Percentiles rank a stretch among this genome's conserved stretches.
Conservation (phyloP, 35 echinoderm and acorn worm species). For the Strongylocentrotus purpuratus region DNA sequence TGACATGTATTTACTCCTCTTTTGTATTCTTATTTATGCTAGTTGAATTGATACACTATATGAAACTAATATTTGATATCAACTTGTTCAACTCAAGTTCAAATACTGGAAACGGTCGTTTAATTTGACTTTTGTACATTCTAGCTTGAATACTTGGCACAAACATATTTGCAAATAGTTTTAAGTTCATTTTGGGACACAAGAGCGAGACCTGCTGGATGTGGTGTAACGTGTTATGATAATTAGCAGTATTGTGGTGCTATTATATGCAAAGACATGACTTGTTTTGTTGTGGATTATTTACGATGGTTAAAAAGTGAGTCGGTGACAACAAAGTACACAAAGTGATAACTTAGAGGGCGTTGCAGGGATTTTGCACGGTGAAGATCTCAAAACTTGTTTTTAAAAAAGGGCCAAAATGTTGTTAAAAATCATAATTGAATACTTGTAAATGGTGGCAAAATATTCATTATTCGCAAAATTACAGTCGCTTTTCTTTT, state of each 20-base stretch:
- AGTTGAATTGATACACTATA: neutral
- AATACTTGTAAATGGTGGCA: no score
- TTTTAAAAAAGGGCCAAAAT: no score
- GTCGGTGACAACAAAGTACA: no score
- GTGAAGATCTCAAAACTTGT: no score
- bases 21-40: constrained; percentile 13
- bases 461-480: no score
- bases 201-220: neutral
- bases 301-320: neutral
- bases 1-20: neutral
- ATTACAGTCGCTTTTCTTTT: no score
- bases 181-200: neutral
- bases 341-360: no score
- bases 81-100: neutral
- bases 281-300: neutral
- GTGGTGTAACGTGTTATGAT: neutral
- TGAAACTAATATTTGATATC: neutral
- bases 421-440: no score
- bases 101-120: neutral
- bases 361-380: no score
- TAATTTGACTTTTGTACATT: neutral
- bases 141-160: neutral
- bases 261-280: neutral
- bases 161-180: neutral
- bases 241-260: neutral